phyloP scores from a whole-genome alignment of 2,797 vertebrate genomes.

The Gymnothorax javanicus region DNA sequence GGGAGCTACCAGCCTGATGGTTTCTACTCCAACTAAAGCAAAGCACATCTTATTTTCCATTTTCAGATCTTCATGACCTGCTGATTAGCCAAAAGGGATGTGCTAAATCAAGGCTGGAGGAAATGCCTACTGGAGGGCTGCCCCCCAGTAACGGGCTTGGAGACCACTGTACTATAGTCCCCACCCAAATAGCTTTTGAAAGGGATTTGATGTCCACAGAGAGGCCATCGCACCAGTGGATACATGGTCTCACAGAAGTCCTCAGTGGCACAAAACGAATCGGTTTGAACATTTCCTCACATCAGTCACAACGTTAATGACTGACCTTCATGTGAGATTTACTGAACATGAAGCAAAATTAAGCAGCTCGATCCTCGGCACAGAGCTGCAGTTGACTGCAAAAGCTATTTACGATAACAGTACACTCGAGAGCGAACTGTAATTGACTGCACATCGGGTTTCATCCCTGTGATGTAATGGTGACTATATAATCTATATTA shows the following conservation, averaged over 20 bases:
- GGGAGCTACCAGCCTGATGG: too few species aligned
- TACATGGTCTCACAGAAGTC: neutral
- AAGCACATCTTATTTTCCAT: too few species aligned
- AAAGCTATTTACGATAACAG: neutral
- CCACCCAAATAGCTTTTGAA: slow-evolving; percentile 49
- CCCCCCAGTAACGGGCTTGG: too few species aligned
- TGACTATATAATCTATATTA: neutral
- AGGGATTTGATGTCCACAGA: neutral
- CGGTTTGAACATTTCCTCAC: neutral
- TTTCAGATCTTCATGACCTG: too few species aligned
- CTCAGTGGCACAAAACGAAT: neutral
- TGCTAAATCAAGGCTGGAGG: too few species aligned
- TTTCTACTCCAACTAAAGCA: too few species aligned
- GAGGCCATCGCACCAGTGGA: neutral
- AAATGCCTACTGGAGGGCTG: too few species aligned
- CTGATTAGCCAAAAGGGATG: too few species aligned
- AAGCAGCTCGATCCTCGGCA: neutral
- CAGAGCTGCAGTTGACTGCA: neutral
- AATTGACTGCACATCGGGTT: neutral
- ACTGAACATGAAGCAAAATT: neutral
- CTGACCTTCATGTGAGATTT: neutral
- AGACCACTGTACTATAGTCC: slow-evolving; percentile 37
- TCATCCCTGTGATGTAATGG: neutral
- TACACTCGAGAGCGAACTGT: neutral
- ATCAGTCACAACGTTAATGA: neutral